Conservation (phyloP, 92 coral and sea anemone genomes). For the Epizoanthus scotinus region DNA sequence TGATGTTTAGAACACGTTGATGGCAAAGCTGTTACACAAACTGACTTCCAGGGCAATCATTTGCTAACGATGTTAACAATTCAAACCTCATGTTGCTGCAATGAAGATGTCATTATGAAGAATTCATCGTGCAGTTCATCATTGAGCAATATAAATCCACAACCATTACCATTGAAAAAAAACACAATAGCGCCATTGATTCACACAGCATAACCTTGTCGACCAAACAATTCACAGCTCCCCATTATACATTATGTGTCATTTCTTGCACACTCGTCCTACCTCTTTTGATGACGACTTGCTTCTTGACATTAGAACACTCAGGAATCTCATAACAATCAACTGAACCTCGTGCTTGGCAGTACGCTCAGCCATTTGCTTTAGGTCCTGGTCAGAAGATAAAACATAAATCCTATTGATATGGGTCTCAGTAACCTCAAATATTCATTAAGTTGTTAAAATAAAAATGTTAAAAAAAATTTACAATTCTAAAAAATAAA, state of each 20-base stretch:
- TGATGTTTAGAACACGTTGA: no score
- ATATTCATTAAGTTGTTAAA: no score
- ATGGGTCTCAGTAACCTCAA: neutral
- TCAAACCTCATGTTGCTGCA: no score
- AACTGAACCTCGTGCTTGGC: slow-evolving; percentile 88
- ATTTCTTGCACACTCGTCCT: neutral
- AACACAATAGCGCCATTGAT: neutral
- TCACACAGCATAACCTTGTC: neutral
- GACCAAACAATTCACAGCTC: neutral
- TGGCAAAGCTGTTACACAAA: no score
- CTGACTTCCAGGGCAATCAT: neutral
- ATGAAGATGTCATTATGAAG: no score
- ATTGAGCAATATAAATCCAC: no score
- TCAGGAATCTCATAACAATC: slow-evolving; percentile 89
- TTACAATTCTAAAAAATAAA: no score
- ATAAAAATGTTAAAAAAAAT: no score
- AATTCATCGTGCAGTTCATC: no score
- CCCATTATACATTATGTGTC: neutral
- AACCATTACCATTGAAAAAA: neutral
- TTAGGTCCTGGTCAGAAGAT: slow-evolving; percentile 45
- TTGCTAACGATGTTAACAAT: neutral
- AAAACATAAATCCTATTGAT: neutral
- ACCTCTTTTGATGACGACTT: slow-evolving; percentile 83
- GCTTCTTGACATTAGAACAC: slow-evolving; percentile 96
- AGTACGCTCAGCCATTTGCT: slow-evolving; percentile 77